Base-by-base conservation (phyloP, 2,888 invertebrate species). In the Periphyllus acericola region DNA sequence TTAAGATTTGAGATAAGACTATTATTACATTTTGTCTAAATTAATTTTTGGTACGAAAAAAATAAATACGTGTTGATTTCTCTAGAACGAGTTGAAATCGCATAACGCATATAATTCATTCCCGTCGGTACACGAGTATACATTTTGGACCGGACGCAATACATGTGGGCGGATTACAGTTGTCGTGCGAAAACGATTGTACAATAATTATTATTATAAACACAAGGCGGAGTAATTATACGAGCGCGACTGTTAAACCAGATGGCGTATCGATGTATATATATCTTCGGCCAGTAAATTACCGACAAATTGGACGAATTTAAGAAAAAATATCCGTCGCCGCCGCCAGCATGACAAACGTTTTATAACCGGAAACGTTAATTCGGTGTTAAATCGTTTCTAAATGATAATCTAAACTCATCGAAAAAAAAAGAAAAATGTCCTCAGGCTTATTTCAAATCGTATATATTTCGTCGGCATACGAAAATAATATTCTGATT, bases 291-390 rank as follows among this genome's bases (percentile, higher is more conserved):
- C 66, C 83, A 40, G 75, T 75, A 66, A 76, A 84, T 75, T 84
- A 76, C 66, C 17, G 60, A 84, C 83, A 76, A 84, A 84, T 84
- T 76, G 40, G 83, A 84, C 66, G 83, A 84, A 84, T 76, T 76
- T 40, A 0, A 60, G 60, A 84, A 66, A 46, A 46, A 11, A 46
- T 66, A 40, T 40, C 83, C 21, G 29, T 40, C 55, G 29, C 32
- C 6, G 83, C 75, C 83, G 75, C 66, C 60, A 66, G 83, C 75
- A 66, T 76, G 83, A 84, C 66, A 66, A 84, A 46, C 83, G 83
- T 76, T 76, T 75, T 75, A 75, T 3, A 75, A 66, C 75, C 83
- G 83, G 83, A 84, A 84, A 84, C 75, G 83, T 84, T 84, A 76
- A 84, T 84, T 84, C 83, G 40, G 66, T 76, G 83, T 84, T 84